Evolutionary conservation across 1,140 invertebrate species (phyloP).

Genomic region (Planococcus citri): DNA sequence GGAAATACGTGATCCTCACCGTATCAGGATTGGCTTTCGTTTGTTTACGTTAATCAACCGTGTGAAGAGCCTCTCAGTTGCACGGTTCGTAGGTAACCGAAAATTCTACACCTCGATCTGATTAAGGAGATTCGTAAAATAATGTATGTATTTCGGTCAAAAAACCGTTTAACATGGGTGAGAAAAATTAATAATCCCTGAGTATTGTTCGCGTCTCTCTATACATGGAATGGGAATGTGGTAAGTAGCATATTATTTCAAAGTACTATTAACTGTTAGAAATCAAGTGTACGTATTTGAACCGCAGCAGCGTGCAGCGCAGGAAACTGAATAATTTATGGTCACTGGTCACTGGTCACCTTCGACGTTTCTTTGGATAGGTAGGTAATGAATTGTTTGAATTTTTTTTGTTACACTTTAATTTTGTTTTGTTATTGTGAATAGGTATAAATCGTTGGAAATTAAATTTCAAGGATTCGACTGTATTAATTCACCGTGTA

Average conservation of each 20-base stretch:
- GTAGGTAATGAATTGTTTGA: not conserved
- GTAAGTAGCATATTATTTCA: no score
- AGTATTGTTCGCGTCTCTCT: not conserved
- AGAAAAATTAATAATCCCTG: not conserved
- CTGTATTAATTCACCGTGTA: no score
- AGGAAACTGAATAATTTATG: not conserved
- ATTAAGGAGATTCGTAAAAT: not conserved
- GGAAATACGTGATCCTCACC: slow-evolving; percentile 1
- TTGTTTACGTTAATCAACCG: slow-evolving; percentile 15
- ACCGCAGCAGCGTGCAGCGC: not conserved
- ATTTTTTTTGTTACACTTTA: not conserved
- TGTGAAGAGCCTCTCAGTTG: not conserved
- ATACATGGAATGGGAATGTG: not conserved
- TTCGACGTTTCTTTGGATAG: not conserved
- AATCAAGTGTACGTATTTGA: no score
- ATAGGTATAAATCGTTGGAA: no score
- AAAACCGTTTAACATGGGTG: not conserved
- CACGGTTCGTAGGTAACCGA: not conserved
- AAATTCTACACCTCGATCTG: not conserved
- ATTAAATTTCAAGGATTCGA: no score
- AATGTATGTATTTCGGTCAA: not conserved
- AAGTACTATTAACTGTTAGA: no score
- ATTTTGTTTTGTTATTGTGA: no score
- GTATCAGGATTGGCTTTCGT: not conserved
- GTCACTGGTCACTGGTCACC: no score